A percentile compares a stretch with the other conserved stretches of the same genome.
phyloP scores from a whole-genome alignment of 35 echinoderm and acorn worm species.

The Apostichopus californicus region DNA sequence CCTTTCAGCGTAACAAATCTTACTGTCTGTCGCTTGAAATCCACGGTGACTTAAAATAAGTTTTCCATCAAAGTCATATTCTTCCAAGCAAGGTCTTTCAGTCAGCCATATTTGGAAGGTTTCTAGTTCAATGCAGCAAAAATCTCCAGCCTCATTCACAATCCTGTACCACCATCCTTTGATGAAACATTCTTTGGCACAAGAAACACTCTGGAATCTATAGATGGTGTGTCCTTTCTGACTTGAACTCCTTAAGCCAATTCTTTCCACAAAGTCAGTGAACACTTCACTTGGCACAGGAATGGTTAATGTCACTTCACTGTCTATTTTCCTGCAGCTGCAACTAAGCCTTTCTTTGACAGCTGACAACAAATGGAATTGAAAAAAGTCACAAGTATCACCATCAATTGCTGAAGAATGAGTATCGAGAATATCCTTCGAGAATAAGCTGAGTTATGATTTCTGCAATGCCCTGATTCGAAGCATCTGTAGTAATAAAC shows the following conservation, averaged over 20 bases:
- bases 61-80: background rate
- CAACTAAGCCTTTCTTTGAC: background rate
- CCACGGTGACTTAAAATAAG: background rate
- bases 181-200: background rate
- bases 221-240: background rate
- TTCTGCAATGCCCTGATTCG: constrained; percentile 43
- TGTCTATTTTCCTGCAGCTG: constrained; percentile 1
- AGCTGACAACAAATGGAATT: background rate
- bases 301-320: background rate
- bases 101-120: background rate
- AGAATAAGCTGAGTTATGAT: constrained; percentile 15
- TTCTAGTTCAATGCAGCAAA: background rate
- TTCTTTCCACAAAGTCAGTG: background rate
- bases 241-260: background rate
- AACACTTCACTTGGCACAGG: background rate
- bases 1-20: background rate
- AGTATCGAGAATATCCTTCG: background rate
- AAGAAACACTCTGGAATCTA: background rate
- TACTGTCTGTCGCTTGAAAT: background rate
- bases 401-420: background rate
- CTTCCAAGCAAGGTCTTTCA: constrained; percentile 1
- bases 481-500: constrained; percentile 16
- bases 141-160: background rate
- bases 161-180: constrained; percentile 15
- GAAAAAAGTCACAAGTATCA: background rate